A percentile compares a stretch with the other conserved stretches of the same genome.
phyloP scores from a whole-genome alignment of 2,113 vertebrate genomes.

The Phainopepla nitens region DNA sequence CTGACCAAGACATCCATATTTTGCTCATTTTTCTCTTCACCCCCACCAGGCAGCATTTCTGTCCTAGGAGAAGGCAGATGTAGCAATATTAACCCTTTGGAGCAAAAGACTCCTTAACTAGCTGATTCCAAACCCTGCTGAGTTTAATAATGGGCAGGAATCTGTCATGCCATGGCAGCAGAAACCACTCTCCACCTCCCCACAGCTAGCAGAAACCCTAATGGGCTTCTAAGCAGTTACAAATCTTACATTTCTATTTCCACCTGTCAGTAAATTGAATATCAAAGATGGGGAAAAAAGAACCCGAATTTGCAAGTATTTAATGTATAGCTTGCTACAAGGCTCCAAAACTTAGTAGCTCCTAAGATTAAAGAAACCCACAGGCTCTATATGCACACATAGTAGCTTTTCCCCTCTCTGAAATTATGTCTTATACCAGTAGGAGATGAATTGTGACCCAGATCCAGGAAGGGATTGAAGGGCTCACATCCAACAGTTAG shows the following conservation, averaged over 20 bases:
- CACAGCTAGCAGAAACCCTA: background rate
- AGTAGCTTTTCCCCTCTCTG: background rate
- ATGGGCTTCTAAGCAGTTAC: background rate
- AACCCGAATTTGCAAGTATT: background rate
- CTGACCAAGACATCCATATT: background rate
- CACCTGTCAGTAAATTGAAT: background rate
- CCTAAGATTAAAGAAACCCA: background rate
- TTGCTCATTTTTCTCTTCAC: background rate
- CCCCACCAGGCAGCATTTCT: background rate
- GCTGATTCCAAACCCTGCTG: background rate
- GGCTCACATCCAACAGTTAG: background rate
- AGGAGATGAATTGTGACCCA: background rate
- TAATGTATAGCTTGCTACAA: background rate
- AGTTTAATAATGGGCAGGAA: background rate
- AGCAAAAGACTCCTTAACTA: background rate
- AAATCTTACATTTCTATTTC: background rate
- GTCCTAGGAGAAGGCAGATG: background rate
- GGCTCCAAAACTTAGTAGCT: background rate
- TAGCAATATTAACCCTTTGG: background rate
- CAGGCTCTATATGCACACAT: background rate
- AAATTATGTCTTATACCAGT: background rate
- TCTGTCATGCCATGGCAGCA: background rate
- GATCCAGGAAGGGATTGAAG: background rate
- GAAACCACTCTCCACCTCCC: background rate
- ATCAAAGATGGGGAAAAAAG: background rate